Evolutionary conservation across 2,888 invertebrate species (phyloP), one percentile per base, ranked within the genome.

Genomic region (Agonum fuliginosum): DNA sequence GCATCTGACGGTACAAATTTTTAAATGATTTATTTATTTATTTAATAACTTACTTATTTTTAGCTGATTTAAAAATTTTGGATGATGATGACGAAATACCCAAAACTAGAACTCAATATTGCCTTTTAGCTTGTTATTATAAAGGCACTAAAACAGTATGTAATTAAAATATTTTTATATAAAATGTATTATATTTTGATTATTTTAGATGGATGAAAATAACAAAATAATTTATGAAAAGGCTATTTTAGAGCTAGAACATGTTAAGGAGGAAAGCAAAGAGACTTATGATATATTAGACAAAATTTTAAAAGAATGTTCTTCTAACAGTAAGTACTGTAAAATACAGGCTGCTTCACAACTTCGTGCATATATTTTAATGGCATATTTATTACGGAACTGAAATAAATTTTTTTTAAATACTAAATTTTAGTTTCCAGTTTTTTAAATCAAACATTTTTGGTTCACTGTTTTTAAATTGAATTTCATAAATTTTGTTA

Each of bases 161-260:
- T 65, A 17, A 27, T 12, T 6, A 19, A 5, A 3, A 48, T 48
- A 14, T 19, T 1, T 48, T 5, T 8, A 48, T 10, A 14, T 6
- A 37, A 30, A 30, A 8, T 54, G 12, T 0, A 62, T 19, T 62
- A 62, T 67, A 12, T 8, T 34, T 8, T 41, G 4, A 12, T 12
- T 41, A 1, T 65, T 65, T 20, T 20, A 67, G 67, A 34, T 67
- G 34, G 67, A 67, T 67, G 41, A 20, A 12, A 67, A 37, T 34
- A 67, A 67, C 37, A 37, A 41, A 41, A 10, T 67, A 20, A 17
- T 54, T 4, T 54, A 54, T 10, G 54, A 54, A 24, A 24, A 54
- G 24, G 22, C 54, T 4, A 10, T 54, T 1, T 0, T 4, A 10
- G 54, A 54, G 12, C 22, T 54, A 4, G 54, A 54, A 54, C 24